Percentiles rank a stretch among this genome's conserved stretches.
phyloP scores from a whole-genome alignment of 2,797 vertebrate genomes.

The Acipenser transmontanus region DNA sequence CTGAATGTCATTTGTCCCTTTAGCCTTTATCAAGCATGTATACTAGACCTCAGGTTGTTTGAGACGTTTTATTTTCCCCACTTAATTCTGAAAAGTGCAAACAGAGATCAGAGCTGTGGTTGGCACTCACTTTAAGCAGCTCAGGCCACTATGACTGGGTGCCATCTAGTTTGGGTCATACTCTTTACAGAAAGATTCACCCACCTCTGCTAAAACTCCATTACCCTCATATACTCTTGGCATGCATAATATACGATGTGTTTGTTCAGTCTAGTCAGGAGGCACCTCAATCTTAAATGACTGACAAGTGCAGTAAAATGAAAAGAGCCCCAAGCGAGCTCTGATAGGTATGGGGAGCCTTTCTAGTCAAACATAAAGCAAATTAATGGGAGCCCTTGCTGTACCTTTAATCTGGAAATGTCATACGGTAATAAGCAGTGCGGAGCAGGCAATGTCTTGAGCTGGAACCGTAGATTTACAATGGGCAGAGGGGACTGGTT shows the following conservation, averaged over 20 bases:
- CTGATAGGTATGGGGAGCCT: constrained; percentile 60
- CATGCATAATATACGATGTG: constrained; percentile 60
- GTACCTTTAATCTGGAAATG: constrained; percentile 68
- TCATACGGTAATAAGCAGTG: constrained; percentile 69
- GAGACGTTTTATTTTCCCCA: too few species aligned
- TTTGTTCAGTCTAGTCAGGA: constrained; percentile 60
- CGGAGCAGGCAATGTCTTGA: constrained; percentile 44
- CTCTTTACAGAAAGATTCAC: not conserved
- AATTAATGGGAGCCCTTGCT: constrained; percentile 69
- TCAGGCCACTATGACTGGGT: not conserved
- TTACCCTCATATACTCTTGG: constrained; percentile 3
- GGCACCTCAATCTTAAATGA: constrained; percentile 66
- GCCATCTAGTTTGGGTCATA: not conserved
- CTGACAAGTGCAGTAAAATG: constrained; percentile 72
- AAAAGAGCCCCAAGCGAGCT: constrained; percentile 58
- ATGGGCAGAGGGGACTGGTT: constrained; percentile 48
- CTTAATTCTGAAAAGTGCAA: not conserved
- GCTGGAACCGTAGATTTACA: constrained; percentile 64
- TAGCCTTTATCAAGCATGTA: too few species aligned
- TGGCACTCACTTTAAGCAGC: not conserved
- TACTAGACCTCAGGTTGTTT: too few species aligned
- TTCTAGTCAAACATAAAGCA: constrained; percentile 79
- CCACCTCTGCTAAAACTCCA: not conserved
- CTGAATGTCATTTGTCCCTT: too few species aligned
- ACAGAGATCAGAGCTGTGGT: not conserved